Conservation (phyloP, 2,888 invertebrate genomes). For the Eugnorisma glareosa region DNA sequence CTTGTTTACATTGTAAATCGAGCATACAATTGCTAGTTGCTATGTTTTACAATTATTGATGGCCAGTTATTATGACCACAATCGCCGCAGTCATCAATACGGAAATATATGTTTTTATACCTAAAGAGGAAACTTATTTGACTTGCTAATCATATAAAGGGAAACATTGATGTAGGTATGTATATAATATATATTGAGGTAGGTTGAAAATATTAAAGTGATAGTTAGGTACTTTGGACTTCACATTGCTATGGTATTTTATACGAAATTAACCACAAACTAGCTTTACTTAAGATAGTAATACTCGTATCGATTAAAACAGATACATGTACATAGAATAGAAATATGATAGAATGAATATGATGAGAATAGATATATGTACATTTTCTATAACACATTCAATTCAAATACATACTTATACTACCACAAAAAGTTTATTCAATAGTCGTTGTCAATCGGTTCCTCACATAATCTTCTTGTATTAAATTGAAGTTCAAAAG, state of each 20-base stretch:
- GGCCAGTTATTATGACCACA: conserved; percentile 49
- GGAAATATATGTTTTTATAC: conserved; percentile 58
- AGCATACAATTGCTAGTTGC: conserved; percentile 24
- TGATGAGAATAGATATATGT: too few species aligned
- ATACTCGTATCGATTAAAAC: neutral
- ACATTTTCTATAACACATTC: neutral
- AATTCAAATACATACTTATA: too few species aligned
- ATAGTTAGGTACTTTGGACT: neutral
- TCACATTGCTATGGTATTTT: neutral
- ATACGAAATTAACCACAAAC: conserved; percentile 15
- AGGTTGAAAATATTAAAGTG: conserved; percentile 45
- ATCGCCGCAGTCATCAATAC: conserved; percentile 59
- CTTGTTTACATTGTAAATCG: conserved; percentile 62
- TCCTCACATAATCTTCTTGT: conserved; percentile 1
- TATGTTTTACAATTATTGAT: conserved; percentile 61
- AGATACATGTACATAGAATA: too few species aligned
- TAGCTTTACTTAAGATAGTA: neutral
- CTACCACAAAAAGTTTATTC: neutral
- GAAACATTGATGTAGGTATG: conserved; percentile 27
- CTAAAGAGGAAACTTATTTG: conserved; percentile 61
- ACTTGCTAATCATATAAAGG: conserved; percentile 57
- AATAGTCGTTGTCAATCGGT: neutral
- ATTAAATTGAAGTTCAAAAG: conserved; percentile 21
- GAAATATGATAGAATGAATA: too few species aligned
- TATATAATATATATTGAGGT: conserved; percentile 45